Percentiles rank a stretch among this genome's conserved stretches.
Conservation (phyloP, 2,113 vertebrate species). For the Coturnix japonica region DNA sequence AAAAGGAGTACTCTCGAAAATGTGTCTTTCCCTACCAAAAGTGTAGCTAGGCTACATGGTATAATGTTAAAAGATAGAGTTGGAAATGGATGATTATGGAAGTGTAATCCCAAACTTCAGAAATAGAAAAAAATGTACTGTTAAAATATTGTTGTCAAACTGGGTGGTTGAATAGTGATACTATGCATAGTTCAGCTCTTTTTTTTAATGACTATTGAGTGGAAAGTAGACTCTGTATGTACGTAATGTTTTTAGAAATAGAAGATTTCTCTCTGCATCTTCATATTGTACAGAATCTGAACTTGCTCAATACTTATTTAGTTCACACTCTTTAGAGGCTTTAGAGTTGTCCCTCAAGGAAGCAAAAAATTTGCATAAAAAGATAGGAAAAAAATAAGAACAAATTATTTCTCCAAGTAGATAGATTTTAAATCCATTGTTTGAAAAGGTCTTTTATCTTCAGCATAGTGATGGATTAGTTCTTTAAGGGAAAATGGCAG, state of each 20-base stretch:
- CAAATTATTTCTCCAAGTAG: conserved; percentile 43
- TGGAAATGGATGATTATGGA: neutral
- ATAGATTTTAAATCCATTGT: conserved; percentile 37
- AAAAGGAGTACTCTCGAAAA: neutral
- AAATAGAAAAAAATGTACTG: neutral
- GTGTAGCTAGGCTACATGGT: neutral
- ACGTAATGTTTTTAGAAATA: neutral
- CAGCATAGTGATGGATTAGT: conserved; percentile 26
- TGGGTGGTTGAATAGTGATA: neutral
- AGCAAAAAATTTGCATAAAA: conserved; percentile 34
- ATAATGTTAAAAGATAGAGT: neutral
- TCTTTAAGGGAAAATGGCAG: conserved; percentile 50
- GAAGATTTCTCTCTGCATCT: neutral
- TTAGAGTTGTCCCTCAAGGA: neutral
- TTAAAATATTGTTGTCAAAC: neutral
- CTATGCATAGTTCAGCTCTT: neutral
- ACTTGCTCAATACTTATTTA: neutral
- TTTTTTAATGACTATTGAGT: neutral
- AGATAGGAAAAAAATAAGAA: neutral
- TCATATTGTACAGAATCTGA: neutral
- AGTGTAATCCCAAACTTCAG: neutral
- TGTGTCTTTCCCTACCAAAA: neutral
- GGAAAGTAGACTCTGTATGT: neutral
- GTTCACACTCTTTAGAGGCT: conserved; percentile 11
- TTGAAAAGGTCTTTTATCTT: conserved; percentile 53